Conservation (phyloP, 1,140 invertebrate genomes). For the Hetaerina americana region DNA sequence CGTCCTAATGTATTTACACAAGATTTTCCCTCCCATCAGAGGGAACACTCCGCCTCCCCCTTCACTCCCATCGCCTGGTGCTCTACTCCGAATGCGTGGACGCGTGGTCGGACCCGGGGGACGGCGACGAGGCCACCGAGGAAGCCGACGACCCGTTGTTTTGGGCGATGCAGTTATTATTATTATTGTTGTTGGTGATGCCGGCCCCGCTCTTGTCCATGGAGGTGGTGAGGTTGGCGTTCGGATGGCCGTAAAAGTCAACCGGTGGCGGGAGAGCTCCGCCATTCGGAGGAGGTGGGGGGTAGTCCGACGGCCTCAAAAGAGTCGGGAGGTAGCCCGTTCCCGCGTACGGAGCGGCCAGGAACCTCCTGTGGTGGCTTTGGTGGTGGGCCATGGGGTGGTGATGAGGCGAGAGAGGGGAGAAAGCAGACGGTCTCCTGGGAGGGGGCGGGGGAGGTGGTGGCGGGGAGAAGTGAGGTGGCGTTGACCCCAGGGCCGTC, state of each 20-base stretch:
- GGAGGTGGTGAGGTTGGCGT: not conserved
- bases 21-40: too few relatives aligned
- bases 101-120: not conserved
- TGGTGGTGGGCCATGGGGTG: conserved; percentile 30
- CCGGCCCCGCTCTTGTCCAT: not conserved
- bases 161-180: not conserved
- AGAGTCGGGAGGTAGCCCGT: conserved; percentile 68
- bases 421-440: conserved; percentile 52
- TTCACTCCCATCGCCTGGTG: too few relatives aligned
- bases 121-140: not conserved
- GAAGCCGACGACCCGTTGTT: not conserved
- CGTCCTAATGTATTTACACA: too few relatives aligned
- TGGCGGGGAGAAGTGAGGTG: not conserved
- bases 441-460: conserved; percentile 15
- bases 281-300: not conserved
- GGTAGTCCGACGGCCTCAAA: conserved; percentile 41
- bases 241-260: not conserved
- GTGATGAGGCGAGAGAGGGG: conserved; percentile 38
- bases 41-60: too few relatives aligned
- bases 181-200: too few relatives aligned
- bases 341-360: conserved; percentile 63
- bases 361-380: conserved; percentile 46
- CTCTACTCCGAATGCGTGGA: not conserved
- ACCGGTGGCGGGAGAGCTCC: not conserved
- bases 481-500: conserved; percentile 27